A percentile compares a stretch with the other conserved stretches of the same genome.
These are phyloP conservation scores for Coenobita brevimanus DNA, from an alignment of 1,140 invertebrate species.

Conservation along the genomic window DNA sequence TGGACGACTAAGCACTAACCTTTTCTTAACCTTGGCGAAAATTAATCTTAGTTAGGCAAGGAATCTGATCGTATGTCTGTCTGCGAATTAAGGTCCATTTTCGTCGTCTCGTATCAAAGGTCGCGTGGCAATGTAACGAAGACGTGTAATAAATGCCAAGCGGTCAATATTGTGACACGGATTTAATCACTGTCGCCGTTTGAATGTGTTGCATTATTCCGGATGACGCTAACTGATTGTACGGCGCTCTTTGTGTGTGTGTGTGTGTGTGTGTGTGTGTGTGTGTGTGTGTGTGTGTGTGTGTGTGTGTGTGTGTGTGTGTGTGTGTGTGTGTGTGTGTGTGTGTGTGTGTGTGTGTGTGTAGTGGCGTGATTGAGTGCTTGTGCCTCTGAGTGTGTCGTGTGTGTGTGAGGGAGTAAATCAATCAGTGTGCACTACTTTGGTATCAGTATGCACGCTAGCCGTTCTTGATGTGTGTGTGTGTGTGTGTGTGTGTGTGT, in stretches of 20 bases:
- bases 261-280: background rate
- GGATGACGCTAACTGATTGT: conserved; percentile 31
- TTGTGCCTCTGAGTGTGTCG: background rate
- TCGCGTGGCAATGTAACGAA: no score
- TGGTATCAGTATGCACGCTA: background rate
- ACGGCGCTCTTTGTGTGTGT: background rate
- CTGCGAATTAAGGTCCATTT: no score
- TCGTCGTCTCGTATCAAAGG: no score
- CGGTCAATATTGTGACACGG: conserved; percentile 35
- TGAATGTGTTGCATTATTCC: conserved; percentile 31
- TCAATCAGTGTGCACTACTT: no score
- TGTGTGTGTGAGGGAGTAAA: no score
- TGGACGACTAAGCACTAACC: no score
- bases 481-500: conserved; percentile 8
- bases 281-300: conserved; percentile 29
- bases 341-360: conserved; percentile 27
- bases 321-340: conserved; percentile 35
- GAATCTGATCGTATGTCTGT: no score
- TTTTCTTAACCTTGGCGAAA: no score
- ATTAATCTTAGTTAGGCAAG: no score
- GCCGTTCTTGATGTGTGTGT: background rate
- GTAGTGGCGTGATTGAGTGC: background rate
- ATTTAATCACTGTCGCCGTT: conserved; percentile 25
- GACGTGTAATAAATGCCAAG: conserved; percentile 12
- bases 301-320: conserved; percentile 33